Evolutionary conservation across 2,797 vertebrate genomes (phyloP).

Genomic region (Sebastes taczanowskii): DNA sequence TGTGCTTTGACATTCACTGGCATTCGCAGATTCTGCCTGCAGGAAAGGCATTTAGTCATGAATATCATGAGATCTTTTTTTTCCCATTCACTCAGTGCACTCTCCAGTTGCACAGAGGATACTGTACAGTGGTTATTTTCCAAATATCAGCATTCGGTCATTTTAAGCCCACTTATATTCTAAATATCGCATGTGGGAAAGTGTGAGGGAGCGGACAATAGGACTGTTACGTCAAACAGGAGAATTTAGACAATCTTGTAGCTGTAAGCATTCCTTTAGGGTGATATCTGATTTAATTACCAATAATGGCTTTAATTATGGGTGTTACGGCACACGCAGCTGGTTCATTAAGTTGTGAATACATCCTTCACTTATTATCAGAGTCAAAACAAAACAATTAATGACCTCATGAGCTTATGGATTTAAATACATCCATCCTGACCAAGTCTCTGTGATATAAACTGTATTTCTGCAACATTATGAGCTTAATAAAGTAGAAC

Average conservation of each 20-base stretch:
- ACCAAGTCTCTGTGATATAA: background rate
- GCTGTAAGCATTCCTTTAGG: conserved; percentile 15
- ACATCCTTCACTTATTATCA: background rate
- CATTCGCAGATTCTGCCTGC: conserved; percentile 14
- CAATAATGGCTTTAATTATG: conserved; percentile 16
- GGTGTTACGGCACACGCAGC: background rate
- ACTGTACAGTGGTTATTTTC: conserved; percentile 14
- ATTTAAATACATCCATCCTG: background rate
- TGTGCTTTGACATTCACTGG: conserved; percentile 8
- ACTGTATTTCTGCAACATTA: background rate
- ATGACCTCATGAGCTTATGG: background rate
- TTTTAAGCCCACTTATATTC: conserved; percentile 10
- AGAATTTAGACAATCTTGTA: background rate
- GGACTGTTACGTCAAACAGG: background rate
- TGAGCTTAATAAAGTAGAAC: background rate
- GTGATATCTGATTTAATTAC: conserved; percentile 14
- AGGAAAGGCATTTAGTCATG: conserved; percentile 3
- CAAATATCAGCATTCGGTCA: conserved; percentile 18
- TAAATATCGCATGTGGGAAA: conserved; percentile 20
- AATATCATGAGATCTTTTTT: conserved; percentile 45
- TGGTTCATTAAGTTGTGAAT: conserved; percentile 11
- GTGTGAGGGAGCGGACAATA: background rate
- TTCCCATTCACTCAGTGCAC: conserved; percentile 19
- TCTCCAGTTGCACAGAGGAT: background rate
- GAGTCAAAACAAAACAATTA: conserved; percentile 4